These are phyloP conservation scores for Anoura caudifer DNA, from an alignment of 2,113 vertebrate species.

Conservation along the genomic window DNA sequence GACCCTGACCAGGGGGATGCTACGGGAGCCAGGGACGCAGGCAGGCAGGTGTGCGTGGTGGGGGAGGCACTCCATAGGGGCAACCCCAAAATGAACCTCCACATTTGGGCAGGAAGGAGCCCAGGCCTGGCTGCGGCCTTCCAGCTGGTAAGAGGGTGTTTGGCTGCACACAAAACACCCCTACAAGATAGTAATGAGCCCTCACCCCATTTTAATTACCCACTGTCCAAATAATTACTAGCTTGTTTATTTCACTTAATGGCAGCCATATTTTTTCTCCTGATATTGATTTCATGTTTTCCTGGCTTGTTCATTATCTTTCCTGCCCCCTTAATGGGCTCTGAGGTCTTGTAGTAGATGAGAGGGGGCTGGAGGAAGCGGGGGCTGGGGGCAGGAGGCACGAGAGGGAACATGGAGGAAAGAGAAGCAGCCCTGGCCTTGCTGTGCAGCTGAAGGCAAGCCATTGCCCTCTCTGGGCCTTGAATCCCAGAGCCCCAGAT, in stretches of 20 bases:
- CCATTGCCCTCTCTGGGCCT: not conserved
- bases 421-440: not conserved
- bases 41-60: too few species aligned
- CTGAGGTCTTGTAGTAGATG: not conserved
- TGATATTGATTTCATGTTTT: constrained; percentile 80
- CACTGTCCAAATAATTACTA: constrained; percentile 80
- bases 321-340: constrained; percentile 75
- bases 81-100: not conserved
- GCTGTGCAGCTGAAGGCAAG: not conserved
- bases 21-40: not conserved
- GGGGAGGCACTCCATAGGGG: not conserved
- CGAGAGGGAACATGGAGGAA: not conserved
- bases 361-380: not conserved
- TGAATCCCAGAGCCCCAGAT: not conserved
- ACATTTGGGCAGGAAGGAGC: not conserved
- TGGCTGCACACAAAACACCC: not conserved
- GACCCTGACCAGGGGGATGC: not conserved
- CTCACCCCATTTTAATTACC: constrained; percentile 78
- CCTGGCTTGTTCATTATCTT: constrained; percentile 79
- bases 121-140: not conserved
- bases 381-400: not conserved
- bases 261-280: constrained; percentile 68
- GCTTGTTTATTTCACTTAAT: constrained; percentile 79
- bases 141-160: constrained; percentile 9
- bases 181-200: constrained; percentile 73